A percentile compares a stretch with the other conserved stretches of the same genome.
These are phyloP conservation scores for Dipodomys spectabilis DNA, from an alignment of 2,113 vertebrate genomes.

Conservation along the genomic window DNA sequence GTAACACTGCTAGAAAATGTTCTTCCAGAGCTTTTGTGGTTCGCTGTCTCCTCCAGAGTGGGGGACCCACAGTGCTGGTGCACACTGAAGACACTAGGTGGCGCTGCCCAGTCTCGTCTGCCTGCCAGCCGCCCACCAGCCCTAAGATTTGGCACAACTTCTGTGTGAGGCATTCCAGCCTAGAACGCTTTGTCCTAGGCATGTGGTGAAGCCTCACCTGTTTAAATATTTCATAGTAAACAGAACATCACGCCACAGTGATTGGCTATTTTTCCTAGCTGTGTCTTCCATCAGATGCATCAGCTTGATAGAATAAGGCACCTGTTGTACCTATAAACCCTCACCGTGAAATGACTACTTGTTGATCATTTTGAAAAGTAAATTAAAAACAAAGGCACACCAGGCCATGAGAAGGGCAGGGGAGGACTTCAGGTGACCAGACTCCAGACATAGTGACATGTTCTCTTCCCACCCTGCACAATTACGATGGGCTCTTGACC, in stretches of 20 bases:
- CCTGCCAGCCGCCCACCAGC: neutral
- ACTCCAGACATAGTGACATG: no score
- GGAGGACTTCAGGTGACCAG: neutral
- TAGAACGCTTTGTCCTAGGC: neutral
- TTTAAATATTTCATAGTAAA: slow-evolving; percentile 40
- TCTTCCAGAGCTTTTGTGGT: neutral
- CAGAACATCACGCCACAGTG: neutral
- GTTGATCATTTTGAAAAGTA: neutral
- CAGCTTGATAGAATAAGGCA: no score
- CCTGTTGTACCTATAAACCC: neutral
- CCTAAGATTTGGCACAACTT: neutral
- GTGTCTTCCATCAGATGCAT: neutral
- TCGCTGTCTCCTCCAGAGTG: neutral
- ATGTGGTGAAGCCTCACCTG: neutral
- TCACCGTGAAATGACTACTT: neutral
- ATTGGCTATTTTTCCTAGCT: neutral
- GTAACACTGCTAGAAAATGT: neutral
- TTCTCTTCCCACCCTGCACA: no score
- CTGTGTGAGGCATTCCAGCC: neutral
- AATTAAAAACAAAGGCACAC: neutral
- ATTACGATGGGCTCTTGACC: no score
- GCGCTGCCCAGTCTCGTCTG: no score
- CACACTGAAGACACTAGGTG: neutral
- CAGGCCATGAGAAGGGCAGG: neutral
- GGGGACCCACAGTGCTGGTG: neutral